Base-by-base conservation (phyloP, 1,140 invertebrate genomes). In the Lithobius niger region DNA sequence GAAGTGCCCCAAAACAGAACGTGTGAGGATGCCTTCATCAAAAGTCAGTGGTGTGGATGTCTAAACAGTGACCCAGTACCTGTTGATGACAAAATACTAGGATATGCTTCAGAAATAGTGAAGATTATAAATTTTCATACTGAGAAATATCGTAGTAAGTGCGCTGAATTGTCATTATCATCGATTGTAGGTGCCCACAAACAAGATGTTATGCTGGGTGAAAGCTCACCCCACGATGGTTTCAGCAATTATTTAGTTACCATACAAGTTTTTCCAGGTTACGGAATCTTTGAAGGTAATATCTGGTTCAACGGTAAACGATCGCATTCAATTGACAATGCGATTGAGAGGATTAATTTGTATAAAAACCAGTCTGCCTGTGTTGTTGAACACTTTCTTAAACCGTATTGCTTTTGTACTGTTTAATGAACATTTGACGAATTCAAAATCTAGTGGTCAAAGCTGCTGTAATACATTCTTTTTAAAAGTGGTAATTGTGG, bases 21-120 rank as follows among this genome's bases (percentile, higher is more conserved):
- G n/a, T 74, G 73, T 60, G 56, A 65, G 4, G 48, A 64, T 21
- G 71, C 71, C 1, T 58, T 58, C 3, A 72, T 74, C 25, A 52
- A 65, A 1, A 60, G 64, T 15, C 70, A 74, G 56, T 74, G 67
- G 65, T 74, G 73, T 54, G 62, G 69, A 24, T 75, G 73, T 60
- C 57, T 69, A 24, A 26, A 51, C 19, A 3, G 3, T 4, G 16
- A 49, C 2, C 4, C n/a, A 4, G 52, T 55, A 21, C 6, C 26
- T 3, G 4, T 44, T 2, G 19, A 42, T 3, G 22, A 25, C 15
- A 2, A 3, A 24, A 6, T 3, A 2, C 3, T 10, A 3, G 2
- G 3, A 10, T 19, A 10, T 2, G 4, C 52, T 24, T 43, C 25
- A 24, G 16, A 22, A 10, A 3, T 54, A 3, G 24, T 54, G 19